Percentiles rank a stretch among this genome's conserved stretches.
Evolutionary conservation across 1,140 invertebrate genomes (phyloP).

Genomic region (Heliconius himera): DNA sequence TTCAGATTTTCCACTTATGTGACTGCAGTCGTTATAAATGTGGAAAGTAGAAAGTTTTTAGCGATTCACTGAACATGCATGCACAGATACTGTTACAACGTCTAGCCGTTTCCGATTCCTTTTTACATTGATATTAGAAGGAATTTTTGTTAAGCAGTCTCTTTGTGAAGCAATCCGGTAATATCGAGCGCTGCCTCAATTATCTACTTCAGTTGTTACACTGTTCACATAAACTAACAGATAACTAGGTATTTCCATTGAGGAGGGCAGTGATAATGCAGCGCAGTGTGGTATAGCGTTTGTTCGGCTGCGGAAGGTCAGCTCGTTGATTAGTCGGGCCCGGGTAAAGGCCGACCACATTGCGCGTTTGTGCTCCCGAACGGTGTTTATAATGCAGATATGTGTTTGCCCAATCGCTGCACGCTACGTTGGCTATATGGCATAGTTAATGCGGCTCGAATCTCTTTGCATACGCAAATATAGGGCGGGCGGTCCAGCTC

Average conservation of each 20-base stretch:
- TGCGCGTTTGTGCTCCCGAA: conserved; percentile 78
- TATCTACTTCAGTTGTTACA: conserved; percentile 11
- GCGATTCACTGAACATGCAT: conserved; percentile 77
- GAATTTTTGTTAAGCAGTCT: neutral
- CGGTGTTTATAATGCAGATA: conserved; percentile 83
- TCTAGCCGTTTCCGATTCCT: conserved; percentile 19
- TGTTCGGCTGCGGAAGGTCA: conserved; percentile 76
- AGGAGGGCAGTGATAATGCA: conserved; percentile 48
- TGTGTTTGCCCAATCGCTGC: conserved; percentile 81
- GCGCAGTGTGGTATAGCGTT: conserved; percentile 54
- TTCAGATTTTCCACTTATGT: conserved; percentile 73
- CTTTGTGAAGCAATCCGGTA: neutral
- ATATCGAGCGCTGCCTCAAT: neutral
- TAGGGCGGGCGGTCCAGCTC: conserved; percentile 74
- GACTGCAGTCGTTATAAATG: conserved; percentile 57
- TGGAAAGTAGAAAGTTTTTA: conserved; percentile 79
- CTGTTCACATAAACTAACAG: conserved; percentile 25
- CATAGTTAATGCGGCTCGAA: conserved; percentile 80
- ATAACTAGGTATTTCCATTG: conserved; percentile 47
- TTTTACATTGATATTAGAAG: neutral
- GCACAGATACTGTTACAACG: conserved; percentile 51
- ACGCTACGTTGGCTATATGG: conserved; percentile 81
- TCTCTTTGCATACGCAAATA: conserved; percentile 83
- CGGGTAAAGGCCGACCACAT: conserved; percentile 79
- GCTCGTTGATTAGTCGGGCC: conserved; percentile 78